Conservation (phyloP, 1,140 invertebrate species). For the Drepana arcuata region DNA sequence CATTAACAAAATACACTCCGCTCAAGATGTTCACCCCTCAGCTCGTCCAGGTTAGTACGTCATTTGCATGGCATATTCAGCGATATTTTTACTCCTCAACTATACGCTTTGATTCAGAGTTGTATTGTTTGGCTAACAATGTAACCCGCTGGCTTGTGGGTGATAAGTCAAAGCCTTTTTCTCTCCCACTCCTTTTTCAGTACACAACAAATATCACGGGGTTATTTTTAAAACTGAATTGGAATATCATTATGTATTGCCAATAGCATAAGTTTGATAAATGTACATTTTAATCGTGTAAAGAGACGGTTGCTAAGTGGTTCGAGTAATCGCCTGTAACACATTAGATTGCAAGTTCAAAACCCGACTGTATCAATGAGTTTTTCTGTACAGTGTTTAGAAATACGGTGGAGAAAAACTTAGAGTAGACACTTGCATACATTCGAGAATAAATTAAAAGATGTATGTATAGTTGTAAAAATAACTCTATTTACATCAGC, state of each 20-base stretch:
- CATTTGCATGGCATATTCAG: slow-evolving; percentile 15
- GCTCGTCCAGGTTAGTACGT: slow-evolving; percentile 14
- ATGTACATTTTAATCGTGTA: slow-evolving; percentile 13
- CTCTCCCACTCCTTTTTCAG: slow-evolving; percentile 1
- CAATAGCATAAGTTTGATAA: slow-evolving; percentile 24
- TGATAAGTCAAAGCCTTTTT: slow-evolving; percentile 11
- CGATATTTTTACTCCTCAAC: slow-evolving; percentile 47
- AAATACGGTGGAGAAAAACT: too few relatives aligned
- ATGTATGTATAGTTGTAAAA: too few relatives aligned
- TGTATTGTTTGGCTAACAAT: slow-evolving; percentile 44
- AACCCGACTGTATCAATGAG: too few relatives aligned
- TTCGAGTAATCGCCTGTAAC: too few relatives aligned
- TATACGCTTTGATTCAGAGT: slow-evolving; percentile 48
- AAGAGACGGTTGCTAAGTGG: too few relatives aligned
- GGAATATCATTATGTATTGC: slow-evolving; percentile 1
- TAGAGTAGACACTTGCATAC: too few relatives aligned
- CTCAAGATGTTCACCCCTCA: too few relatives aligned
- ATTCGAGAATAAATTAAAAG: too few relatives aligned
- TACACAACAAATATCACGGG: slow-evolving; percentile 2
- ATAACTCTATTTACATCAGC: too few relatives aligned
- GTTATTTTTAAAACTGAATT: neutral
- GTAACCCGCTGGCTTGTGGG: slow-evolving; percentile 22
- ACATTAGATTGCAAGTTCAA: too few relatives aligned
- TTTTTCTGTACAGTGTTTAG: too few relatives aligned
- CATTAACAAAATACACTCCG: too few relatives aligned